A percentile compares a stretch with the other conserved stretches of the same genome.
phyloP scores from a whole-genome alignment of 92 coral and sea anemone species.

The Paramuricea clavata region DNA sequence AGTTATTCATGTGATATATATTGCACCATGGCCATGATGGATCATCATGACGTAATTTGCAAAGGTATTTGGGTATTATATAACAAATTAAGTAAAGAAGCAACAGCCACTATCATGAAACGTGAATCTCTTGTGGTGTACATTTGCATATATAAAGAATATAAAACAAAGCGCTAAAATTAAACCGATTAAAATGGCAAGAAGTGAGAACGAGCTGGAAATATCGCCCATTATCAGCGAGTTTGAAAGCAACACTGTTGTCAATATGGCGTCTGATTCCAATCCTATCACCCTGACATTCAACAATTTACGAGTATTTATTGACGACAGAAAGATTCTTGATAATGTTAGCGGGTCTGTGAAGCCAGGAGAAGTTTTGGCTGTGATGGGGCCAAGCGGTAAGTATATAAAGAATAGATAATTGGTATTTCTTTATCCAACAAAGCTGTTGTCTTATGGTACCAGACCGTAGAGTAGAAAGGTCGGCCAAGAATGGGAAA shows the following conservation, averaged over 20 bases:
- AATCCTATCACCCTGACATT: constrained; percentile 80
- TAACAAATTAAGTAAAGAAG: too few species aligned
- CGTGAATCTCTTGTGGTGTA: neutral
- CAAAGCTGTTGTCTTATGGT: too few species aligned
- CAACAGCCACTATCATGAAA: too few species aligned
- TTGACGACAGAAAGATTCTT: constrained; percentile 72
- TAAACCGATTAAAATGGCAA: neutral
- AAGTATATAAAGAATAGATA: constrained; percentile 32
- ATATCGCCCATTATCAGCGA: neutral
- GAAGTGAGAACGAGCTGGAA: neutral
- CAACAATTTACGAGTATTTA: constrained; percentile 66
- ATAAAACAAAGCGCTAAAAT: neutral
- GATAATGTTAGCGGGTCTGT: constrained; percentile 84
- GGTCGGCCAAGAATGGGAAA: too few species aligned
- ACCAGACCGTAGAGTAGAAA: too few species aligned
- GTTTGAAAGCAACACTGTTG: neutral
- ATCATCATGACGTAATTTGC: too few species aligned
- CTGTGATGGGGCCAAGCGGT: constrained; percentile 99
- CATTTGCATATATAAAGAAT: neutral
- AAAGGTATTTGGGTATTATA: too few species aligned
- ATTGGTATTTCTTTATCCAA: neutral
- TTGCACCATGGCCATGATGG: too few species aligned
- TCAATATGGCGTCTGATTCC: neutral
- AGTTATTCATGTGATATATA: too few species aligned
- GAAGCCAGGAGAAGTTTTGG: constrained; percentile 89